These are phyloP conservation scores for Neostethus bicornis DNA, from an alignment of 2,797 vertebrate genomes.

Conservation along the genomic window DNA sequence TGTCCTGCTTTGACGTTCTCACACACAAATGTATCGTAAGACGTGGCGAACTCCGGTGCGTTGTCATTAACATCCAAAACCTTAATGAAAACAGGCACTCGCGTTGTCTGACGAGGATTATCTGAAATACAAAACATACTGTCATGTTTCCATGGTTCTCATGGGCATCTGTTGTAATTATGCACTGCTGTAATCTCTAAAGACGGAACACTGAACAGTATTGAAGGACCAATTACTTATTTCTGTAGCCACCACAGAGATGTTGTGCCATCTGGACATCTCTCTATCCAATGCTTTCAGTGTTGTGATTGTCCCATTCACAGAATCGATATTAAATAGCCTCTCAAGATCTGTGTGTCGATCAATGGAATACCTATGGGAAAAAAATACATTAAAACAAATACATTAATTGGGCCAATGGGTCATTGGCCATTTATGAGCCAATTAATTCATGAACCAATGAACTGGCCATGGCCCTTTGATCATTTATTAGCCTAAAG, in stretches of 20 bases:
- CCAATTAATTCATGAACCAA: no score
- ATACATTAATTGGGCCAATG: neutral
- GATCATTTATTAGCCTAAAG: no score
- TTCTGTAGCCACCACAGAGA: slow-evolving; percentile 93
- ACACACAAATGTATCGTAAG: slow-evolving; percentile 97
- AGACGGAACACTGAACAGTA: neutral
- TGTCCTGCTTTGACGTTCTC: slow-evolving; percentile 96
- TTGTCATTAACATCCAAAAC: slow-evolving; percentile 98
- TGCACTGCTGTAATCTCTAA: neutral
- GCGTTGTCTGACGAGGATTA: slow-evolving; percentile 90
- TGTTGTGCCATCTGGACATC: slow-evolving; percentile 94
- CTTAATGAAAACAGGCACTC: slow-evolving; percentile 93
- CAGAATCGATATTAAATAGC: slow-evolving; percentile 91
- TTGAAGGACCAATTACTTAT: slow-evolving; percentile 79
- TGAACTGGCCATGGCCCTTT: no score
- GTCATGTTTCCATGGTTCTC: no score
- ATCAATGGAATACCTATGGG: slow-evolving; percentile 91
- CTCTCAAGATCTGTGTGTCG: slow-evolving; percentile 91
- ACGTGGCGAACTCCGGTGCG: slow-evolving; percentile 95
- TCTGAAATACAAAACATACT: slow-evolving; percentile 79
- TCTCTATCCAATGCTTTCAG: slow-evolving; percentile 92
- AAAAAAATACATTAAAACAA: neutral
- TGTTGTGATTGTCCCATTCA: slow-evolving; percentile 93
- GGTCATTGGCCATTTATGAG: no score
- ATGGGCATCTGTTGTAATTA: neutral